phyloP scores from a whole-genome alignment of 2,888 invertebrate genomes.

The Baccha elongata region DNA sequence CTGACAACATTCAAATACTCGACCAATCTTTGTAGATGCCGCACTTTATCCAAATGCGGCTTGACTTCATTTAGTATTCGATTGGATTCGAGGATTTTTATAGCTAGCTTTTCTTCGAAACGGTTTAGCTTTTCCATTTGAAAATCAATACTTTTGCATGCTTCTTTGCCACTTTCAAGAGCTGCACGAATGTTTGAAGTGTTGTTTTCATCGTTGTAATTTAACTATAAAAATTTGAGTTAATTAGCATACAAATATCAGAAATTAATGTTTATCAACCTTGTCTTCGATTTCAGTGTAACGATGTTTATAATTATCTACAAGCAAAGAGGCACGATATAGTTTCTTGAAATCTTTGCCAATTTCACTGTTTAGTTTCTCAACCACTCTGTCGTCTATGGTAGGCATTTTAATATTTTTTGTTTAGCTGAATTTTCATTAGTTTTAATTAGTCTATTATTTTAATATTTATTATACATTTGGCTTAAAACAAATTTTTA shows the following conservation, averaged over 20 bases:
- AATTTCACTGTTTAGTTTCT: conserved; percentile 84
- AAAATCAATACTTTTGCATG: conserved; percentile 82
- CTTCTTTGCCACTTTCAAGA: conserved; percentile 85
- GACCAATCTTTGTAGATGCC: conserved; percentile 84
- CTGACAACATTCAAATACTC: conserved; percentile 88
- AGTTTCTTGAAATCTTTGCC: conserved; percentile 84
- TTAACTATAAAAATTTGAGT: conserved; percentile 83
- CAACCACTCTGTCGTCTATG: conserved; percentile 81
- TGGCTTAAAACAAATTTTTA: background rate
- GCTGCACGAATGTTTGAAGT: conserved; percentile 86
- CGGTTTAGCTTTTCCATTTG: conserved; percentile 83
- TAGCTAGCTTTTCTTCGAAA: conserved; percentile 82
- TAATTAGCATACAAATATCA: conserved; percentile 17
- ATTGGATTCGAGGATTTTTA: conserved; percentile 84
- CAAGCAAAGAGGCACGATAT: conserved; percentile 83
- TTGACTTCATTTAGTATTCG: conserved; percentile 76
- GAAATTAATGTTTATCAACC: conserved; percentile 74
- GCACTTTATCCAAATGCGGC: conserved; percentile 83
- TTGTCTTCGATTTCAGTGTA: conserved; percentile 77
- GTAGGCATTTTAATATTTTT: conserved; percentile 76
- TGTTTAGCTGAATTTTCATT: background rate
- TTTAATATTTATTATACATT: background rate
- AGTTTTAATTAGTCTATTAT: background rate
- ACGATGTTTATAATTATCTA: conserved; percentile 78
- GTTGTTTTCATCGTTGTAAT: conserved; percentile 85